Evolutionary conservation across 2,888 invertebrate species (phyloP), one percentile per base, ranked within the genome.

Genomic region (Helicoverpa assulta): DNA sequence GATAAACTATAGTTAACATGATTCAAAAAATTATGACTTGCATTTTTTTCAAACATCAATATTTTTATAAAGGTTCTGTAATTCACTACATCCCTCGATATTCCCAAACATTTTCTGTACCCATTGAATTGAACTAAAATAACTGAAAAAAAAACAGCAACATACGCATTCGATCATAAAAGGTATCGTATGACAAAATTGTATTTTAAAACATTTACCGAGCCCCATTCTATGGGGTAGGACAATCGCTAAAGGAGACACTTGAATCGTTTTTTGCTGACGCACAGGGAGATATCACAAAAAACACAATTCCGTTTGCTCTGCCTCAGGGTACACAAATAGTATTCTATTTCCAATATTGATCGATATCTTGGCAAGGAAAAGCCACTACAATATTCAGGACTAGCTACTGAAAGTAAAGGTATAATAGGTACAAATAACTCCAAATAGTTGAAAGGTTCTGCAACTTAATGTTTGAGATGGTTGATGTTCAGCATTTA

Each of bases 331-430:
- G 65, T 63, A 72, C 59, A 78, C 59, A 60, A 72, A 81, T 81
- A 63, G 81, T 72, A 81, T 81, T 77, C 73, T 71, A 67, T 78
- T 67, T 64, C 58, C 61, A 78, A 67, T 78, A 81, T 71, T 65
- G 62, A 78, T 78, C 64, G 72, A 70, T 76, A 58, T 76, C 52
- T 40, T 43, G 64, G 47, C n/a, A 63, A 67, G 26, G 81, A 64
- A 51, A 19, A 29, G 16, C 26, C 58, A 33, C 43, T 57, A 63
- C 8, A 70, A 53, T 51, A 57, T 65, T 56, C 50, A 57, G n/a
- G 21, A 61, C 37, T 18, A 1, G n/a, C 43, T 43, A 59, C 37
- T 56, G 10, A n/a, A 50, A 5, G n/a, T 18, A 50, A 6, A 7
- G 43, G 43, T 50, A 18, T n/a, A 50, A 50, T 18, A 18, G 21